These are phyloP conservation scores for Halictus quadricinctus DNA, from an alignment of 2,888 invertebrate species.

Conservation along the genomic window DNA sequence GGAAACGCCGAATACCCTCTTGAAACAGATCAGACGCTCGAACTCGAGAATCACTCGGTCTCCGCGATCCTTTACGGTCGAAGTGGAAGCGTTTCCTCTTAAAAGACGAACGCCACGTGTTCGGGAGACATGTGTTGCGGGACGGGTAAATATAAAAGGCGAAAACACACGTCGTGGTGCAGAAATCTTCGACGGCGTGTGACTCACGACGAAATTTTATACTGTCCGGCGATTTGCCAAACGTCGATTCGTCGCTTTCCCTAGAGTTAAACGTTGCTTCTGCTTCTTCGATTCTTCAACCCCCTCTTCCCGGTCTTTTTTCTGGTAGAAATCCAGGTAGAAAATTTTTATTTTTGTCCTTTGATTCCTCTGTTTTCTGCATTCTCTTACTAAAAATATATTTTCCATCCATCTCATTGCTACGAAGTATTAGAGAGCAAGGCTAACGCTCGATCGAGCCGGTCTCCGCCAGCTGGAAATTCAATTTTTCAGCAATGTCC, in stretches of 20 bases:
- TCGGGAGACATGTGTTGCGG: not conserved
- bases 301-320: not conserved
- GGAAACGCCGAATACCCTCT: not conserved
- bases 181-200: constrained; percentile 22
- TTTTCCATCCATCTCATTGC: too few relatives aligned
- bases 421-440: too few relatives aligned
- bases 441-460: not conserved
- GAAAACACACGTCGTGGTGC: not conserved
- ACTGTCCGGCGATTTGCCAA: constrained; percentile 43
- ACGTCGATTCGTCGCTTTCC: constrained; percentile 24
- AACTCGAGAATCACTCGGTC: constrained; percentile 1
- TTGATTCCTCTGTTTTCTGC: too few relatives aligned
- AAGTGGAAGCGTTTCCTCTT: not conserved
- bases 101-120: constrained; percentile 1
- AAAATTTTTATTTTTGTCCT: too few relatives aligned
- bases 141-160: not conserved
- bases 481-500: not conserved
- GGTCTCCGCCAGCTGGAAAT: not conserved
- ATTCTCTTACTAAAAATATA: too few relatives aligned
- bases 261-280: not conserved
- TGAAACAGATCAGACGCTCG: not conserved
- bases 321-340: too few relatives aligned
- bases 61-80: not conserved
- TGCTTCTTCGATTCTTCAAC: not conserved
- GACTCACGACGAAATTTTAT: constrained; percentile 48